Evolutionary conservation across 1,140 invertebrate species (phyloP).

Genomic region (Sminthurides bifidus): DNA sequence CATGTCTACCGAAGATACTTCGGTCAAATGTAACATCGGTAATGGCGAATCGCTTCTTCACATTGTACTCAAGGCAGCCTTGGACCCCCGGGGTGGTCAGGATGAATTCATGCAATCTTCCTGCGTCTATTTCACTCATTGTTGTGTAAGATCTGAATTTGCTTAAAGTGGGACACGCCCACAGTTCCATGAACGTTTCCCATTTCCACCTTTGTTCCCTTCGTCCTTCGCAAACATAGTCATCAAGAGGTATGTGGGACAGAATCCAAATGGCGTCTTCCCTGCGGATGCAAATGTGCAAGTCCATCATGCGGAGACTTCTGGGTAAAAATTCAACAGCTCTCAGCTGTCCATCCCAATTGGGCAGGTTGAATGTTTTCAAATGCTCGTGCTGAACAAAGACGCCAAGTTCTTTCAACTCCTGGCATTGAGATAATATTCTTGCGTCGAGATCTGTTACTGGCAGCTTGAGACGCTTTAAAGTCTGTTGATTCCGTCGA

Average conservation of each 20-base stretch:
- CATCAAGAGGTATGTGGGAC: background rate
- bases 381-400: background rate
- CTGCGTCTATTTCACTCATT: background rate
- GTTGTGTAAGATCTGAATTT: background rate
- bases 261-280: background rate
- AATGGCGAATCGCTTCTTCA: background rate
- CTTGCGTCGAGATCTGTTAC: background rate
- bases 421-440: background rate
- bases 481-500: background rate
- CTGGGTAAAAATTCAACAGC: background rate
- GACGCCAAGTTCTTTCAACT: background rate
- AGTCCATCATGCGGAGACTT: background rate
- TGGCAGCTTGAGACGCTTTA: background rate
- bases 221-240: background rate
- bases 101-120: background rate
- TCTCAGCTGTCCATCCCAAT: background rate
- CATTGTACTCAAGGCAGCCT: background rate
- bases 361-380: background rate
- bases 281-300: background rate
- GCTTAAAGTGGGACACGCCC: too few relatives aligned
- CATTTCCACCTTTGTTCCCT: too few relatives aligned
- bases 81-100: too few relatives aligned
- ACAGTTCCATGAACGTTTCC: too few relatives aligned
- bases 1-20: too few relatives aligned
- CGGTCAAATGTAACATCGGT: too few relatives aligned